Evolutionary conservation across 2,113 vertebrate species (phyloP).

Genomic region (Todiramphus saurophagus): DNA sequence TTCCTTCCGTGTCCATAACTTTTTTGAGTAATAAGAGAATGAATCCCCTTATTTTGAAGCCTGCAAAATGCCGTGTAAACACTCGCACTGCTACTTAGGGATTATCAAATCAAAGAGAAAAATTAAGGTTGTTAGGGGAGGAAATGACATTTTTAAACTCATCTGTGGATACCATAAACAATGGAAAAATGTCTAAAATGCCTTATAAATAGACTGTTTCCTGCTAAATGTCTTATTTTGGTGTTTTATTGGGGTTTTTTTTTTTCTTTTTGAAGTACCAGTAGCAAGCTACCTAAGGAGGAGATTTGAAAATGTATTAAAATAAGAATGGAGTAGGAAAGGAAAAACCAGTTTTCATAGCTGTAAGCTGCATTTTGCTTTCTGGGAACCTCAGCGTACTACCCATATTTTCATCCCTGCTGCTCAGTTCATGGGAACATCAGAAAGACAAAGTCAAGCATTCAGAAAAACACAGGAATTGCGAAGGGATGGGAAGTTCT

Average conservation of each 20-base stretch:
- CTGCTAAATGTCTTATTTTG: neutral
- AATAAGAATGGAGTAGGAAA: neutral
- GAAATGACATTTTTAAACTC: slow-evolving; percentile 25
- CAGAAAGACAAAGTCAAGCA: neutral
- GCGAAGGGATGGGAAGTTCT: neutral
- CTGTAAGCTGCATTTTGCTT: neutral
- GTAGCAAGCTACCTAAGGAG: neutral
- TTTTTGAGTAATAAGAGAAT: neutral
- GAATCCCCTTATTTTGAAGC: neutral
- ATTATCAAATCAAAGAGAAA: slow-evolving; percentile 15
- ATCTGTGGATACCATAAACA: neutral
- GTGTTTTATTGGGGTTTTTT: neutral
- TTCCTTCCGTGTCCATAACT: neutral
- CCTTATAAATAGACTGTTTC: neutral
- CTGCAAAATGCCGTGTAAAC: neutral
- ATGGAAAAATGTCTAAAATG: slow-evolving; percentile 6
- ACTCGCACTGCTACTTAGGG: neutral
- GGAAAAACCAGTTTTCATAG: neutral
- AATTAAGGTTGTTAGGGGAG: neutral
- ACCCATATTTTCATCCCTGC: neutral
- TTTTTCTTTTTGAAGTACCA: neutral
- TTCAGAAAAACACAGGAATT: neutral
- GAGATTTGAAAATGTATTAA: neutral
- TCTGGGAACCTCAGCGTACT: neutral
- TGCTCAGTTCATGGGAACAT: neutral